These are phyloP conservation scores for Lithophane semibrunnea DNA, from an alignment of 2,888 invertebrate genomes.

Conservation along the genomic window DNA sequence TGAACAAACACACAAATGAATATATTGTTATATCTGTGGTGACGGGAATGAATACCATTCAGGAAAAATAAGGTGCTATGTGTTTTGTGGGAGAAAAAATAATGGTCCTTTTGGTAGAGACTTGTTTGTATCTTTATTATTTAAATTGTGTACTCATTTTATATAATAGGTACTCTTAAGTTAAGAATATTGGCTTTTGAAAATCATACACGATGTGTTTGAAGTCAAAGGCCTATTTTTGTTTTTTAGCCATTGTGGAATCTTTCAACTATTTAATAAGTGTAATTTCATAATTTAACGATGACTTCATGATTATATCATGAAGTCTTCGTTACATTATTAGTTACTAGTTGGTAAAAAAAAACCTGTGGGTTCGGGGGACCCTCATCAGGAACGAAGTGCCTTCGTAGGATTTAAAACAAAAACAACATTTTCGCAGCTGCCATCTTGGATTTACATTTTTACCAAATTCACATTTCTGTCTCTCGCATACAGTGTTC, in stretches of 20 bases:
- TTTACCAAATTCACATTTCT: too few species aligned
- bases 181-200: neutral
- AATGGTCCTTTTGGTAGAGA: neutral
- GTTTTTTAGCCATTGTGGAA: neutral
- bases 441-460: too few species aligned
- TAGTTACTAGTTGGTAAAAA: neutral
- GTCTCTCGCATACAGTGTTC: too few species aligned
- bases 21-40: conserved; percentile 64
- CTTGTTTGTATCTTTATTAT: neutral
- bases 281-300: neutral
- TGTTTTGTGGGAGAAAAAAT: conserved; percentile 8
- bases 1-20: conserved; percentile 64
- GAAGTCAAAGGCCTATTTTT: too few species aligned
- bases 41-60: conserved; percentile 56
- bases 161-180: too few species aligned
- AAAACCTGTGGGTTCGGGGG: too few species aligned
- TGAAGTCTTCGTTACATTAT: too few species aligned
- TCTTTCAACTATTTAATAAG: neutral
- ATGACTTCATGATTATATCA: neutral
- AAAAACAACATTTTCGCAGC: too few species aligned
- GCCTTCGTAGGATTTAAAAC: too few species aligned
- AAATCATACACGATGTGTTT: neutral
- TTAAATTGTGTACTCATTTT: neutral
- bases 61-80: conserved; percentile 41
- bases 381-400: too few species aligned